A percentile compares a stretch with the other conserved stretches of the same genome.
Evolutionary conservation across 2,113 vertebrate genomes (phyloP).

Genomic region (Zapornia atra): DNA sequence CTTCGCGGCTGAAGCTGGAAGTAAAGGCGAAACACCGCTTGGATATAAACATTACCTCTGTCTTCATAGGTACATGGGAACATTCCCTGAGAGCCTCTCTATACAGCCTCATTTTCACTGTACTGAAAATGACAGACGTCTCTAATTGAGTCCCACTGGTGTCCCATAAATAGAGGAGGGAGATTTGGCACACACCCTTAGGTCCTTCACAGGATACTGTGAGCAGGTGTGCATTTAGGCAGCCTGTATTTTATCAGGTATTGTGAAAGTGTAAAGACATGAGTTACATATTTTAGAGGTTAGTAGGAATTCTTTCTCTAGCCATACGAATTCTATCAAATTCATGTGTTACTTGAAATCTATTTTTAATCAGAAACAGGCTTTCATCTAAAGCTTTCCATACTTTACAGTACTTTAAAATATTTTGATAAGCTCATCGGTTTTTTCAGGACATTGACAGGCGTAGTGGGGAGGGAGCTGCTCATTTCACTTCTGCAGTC

Average conservation of each 20-base stretch:
- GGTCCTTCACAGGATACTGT: fast-evolving
- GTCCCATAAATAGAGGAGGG: neutral
- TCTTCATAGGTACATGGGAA: constrained; percentile 83
- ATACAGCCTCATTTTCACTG: neutral
- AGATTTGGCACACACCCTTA: neutral
- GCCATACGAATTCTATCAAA: neutral
- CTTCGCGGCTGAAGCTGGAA: constrained; percentile 87
- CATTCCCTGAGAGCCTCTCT: neutral
- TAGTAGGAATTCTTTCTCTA: neutral
- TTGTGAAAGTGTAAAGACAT: neutral
- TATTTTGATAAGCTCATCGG: neutral
- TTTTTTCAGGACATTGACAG: neutral
- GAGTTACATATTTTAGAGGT: neutral
- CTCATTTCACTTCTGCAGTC: neutral
- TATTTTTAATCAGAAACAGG: constrained; percentile 22
- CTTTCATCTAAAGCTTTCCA: neutral
- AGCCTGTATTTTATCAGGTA: neutral
- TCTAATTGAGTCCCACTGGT: neutral
- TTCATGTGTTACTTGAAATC: neutral
- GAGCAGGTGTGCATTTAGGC: neutral
- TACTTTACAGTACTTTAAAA: neutral
- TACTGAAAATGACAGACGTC: neutral
- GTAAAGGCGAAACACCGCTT: constrained; percentile 87
- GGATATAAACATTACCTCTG: constrained; percentile 93
- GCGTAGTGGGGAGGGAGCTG: neutral